These are phyloP conservation scores for Drosophila chauvacae DNA, from an alignment of 1,140 invertebrate genomes.

Conservation along the genomic window DNA sequence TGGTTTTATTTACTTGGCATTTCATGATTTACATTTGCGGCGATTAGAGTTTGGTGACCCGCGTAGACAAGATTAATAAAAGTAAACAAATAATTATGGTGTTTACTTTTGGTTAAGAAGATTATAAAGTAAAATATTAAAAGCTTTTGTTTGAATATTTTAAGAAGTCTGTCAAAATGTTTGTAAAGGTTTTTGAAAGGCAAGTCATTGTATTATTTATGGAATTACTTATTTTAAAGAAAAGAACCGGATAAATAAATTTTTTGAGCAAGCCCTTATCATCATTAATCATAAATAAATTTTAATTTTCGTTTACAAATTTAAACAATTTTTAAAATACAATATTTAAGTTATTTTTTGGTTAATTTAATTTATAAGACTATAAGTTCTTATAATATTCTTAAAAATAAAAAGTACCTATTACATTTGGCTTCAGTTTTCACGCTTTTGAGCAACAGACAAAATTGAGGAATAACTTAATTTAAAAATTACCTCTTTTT, in stretches of 20 bases:
- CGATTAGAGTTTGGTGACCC: constrained; percentile 1
- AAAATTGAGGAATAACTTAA: too few species aligned
- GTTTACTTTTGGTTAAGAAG: not conserved
- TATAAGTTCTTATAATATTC: too few species aligned
- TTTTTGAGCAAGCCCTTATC: too few species aligned
- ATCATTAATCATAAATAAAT: too few species aligned
- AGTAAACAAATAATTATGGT: not conserved
- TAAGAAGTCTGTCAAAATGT: not conserved
- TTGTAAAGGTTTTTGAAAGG: not conserved
- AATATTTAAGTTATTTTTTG: too few species aligned
- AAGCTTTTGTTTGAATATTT: not conserved
- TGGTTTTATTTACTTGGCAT: not conserved
- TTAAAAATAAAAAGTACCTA: too few species aligned
- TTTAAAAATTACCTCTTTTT: too few species aligned
- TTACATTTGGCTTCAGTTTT: too few species aligned
- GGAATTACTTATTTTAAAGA: not conserved
- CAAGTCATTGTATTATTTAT: not conserved
- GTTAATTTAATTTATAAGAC: too few species aligned
- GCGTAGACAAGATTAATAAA: constrained; percentile 3
- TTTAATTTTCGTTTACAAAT: too few species aligned
- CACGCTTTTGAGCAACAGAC: too few species aligned
- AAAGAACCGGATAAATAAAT: not conserved
- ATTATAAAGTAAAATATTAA: not conserved
- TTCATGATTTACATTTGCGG: not conserved
- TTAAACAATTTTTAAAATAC: too few species aligned